Conservation (phyloP, 2,888 invertebrate genomes). For the Neoitamus cyanurus region DNA sequence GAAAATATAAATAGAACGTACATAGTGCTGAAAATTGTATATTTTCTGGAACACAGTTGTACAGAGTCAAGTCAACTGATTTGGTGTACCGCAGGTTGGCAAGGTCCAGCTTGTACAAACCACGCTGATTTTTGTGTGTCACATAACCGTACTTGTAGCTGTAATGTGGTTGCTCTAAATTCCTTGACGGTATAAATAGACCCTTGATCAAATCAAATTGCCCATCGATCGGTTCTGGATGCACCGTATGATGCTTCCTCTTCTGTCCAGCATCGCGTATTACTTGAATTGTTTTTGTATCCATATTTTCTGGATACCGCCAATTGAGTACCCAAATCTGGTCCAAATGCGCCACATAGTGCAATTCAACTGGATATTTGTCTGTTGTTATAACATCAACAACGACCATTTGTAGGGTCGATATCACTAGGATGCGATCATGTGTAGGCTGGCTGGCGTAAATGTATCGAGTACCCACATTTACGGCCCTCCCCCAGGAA, state of each 20-base stretch:
- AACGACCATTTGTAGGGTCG: slow-evolving; percentile 77
- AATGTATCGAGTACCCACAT: slow-evolving; percentile 77
- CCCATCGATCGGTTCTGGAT: slow-evolving; percentile 80
- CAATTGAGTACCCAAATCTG: slow-evolving; percentile 80
- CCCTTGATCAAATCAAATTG: slow-evolving; percentile 78
- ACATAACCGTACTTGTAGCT: slow-evolving; percentile 79
- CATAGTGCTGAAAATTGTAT: slow-evolving; percentile 79
- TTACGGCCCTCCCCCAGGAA: slow-evolving; percentile 78
- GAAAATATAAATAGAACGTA: slow-evolving; percentile 66
- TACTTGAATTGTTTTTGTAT: slow-evolving; percentile 65
- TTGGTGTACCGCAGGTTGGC: slow-evolving; percentile 77
- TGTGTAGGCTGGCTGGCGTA: slow-evolving; percentile 78
- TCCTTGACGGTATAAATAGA: slow-evolving; percentile 72
- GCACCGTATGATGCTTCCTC: slow-evolving; percentile 77
- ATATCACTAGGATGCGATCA: slow-evolving; percentile 78
- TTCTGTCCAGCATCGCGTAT: slow-evolving; percentile 79
- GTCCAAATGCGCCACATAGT: slow-evolving; percentile 77
- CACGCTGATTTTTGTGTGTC: slow-evolving; percentile 77
- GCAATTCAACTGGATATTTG: slow-evolving; percentile 76
- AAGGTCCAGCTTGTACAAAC: slow-evolving; percentile 78
- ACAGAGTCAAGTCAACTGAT: slow-evolving; percentile 76
- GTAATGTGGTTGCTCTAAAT: slow-evolving; percentile 69
- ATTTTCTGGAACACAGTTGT: slow-evolving; percentile 78
- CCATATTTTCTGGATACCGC: slow-evolving; percentile 48
- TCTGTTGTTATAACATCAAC: slow-evolving; percentile 78